Conservation (phyloP, 2,113 vertebrate genomes). For the Alosa alosa region DNA sequence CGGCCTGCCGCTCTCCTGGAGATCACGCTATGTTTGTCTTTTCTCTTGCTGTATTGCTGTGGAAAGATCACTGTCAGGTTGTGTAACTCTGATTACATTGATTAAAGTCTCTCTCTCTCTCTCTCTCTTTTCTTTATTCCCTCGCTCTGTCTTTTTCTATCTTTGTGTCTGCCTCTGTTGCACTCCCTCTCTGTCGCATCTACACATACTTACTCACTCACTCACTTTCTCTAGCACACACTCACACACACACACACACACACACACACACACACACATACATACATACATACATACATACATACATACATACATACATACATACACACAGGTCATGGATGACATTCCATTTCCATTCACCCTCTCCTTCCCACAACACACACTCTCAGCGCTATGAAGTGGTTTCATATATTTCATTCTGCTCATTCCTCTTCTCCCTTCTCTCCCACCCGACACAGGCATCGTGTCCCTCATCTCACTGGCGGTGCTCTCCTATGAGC, state of each 20-base stretch:
- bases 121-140: background rate
- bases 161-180: background rate
- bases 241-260: background rate
- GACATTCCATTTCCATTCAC: background rate
- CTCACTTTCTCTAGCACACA: background rate
- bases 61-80: background rate
- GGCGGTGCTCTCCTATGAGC: conserved; percentile 79
- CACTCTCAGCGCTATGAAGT: background rate
- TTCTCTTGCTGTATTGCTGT: background rate
- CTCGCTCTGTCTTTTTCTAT: too few relatives aligned
- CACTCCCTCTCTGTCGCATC: background rate
- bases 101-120: background rate
- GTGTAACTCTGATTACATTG: background rate
- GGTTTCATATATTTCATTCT: background rate
- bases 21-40: background rate
- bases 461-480: conserved; percentile 76
- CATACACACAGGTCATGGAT: background rate
- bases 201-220: background rate
- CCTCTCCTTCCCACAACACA: background rate
- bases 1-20: background rate
- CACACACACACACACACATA: background rate
- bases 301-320: background rate
- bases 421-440: background rate
- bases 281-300: background rate
- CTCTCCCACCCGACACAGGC: conserved; percentile 55